Conservation (phyloP, 2,113 vertebrate genomes). For the Tyto alba region DNA sequence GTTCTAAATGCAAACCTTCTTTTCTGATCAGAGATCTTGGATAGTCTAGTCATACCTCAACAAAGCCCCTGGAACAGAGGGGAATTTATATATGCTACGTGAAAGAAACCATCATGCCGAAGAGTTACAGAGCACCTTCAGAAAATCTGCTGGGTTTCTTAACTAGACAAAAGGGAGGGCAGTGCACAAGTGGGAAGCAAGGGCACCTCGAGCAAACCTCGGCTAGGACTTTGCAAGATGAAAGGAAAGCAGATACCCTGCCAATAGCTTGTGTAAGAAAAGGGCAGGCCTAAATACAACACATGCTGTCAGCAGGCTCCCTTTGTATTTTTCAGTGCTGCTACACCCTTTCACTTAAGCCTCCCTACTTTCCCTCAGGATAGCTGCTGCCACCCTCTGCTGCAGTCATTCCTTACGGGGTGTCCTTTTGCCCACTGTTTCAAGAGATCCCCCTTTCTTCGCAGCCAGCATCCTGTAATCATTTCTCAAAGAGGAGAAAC, state of each 20-base stretch:
- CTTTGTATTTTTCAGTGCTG: neutral
- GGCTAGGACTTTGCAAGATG: neutral
- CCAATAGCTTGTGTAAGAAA: neutral
- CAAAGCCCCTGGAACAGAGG: neutral
- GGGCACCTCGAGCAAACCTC: neutral
- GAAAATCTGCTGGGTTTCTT: neutral
- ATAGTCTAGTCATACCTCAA: neutral
- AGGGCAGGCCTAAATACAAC: neutral
- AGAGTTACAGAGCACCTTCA: neutral
- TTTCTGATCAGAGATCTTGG: neutral
- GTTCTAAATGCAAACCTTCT: neutral
- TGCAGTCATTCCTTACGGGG: neutral
- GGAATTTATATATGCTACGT: neutral
- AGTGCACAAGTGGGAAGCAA: neutral
- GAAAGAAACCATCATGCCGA: neutral
- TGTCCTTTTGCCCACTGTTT: neutral
- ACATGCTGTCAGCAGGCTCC: neutral
- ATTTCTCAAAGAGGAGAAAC: neutral
- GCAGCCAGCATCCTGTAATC: neutral
- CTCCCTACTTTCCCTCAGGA: neutral
- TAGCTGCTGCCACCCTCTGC: neutral
- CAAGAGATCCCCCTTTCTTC: neutral
- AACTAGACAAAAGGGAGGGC: neutral
- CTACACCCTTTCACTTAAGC: neutral
- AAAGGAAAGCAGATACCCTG: neutral